These are phyloP conservation scores for Notechis scutatus DNA, from an alignment of 2,113 vertebrate genomes.

Conservation along the genomic window DNA sequence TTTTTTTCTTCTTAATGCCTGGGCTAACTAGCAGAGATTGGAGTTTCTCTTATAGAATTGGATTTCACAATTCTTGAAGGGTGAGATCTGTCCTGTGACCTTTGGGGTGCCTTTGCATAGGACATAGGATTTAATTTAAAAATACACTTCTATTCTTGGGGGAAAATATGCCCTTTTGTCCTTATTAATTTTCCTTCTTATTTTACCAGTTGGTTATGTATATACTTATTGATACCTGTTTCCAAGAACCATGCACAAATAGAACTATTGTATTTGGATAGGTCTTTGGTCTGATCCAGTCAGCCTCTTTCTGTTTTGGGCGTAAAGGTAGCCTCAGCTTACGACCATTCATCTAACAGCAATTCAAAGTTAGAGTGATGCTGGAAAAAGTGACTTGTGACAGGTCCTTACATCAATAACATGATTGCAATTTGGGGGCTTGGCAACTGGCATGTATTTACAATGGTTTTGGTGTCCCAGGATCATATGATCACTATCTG, in stretches of 20 bases:
- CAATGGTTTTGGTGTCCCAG: neutral
- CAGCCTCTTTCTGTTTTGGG: neutral
- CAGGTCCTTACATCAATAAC: neutral
- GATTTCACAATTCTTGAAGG: neutral
- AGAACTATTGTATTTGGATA: neutral
- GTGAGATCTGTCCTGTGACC: neutral
- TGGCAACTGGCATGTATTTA: neutral
- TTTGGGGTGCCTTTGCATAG: neutral
- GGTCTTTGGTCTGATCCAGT: neutral
- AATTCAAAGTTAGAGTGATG: too few species aligned
- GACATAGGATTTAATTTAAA: neutral
- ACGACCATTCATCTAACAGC: too few species aligned
- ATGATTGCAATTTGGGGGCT: neutral
- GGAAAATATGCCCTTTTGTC: neutral
- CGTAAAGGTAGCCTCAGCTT: neutral
- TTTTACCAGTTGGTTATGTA: neutral
- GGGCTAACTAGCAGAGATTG: neutral
- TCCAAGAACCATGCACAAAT: neutral
- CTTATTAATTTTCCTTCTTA: neutral
- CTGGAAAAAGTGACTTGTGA: too few species aligned
- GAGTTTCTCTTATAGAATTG: neutral
- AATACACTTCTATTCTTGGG: neutral
- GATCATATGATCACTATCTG: neutral
- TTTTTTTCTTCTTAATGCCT: neutral
- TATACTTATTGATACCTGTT: neutral